Percentiles rank a stretch among this genome's conserved stretches.
These are phyloP conservation scores for Helobdella robusta DNA, from an alignment of 2,888 invertebrate species.

Conservation along the genomic window DNA sequence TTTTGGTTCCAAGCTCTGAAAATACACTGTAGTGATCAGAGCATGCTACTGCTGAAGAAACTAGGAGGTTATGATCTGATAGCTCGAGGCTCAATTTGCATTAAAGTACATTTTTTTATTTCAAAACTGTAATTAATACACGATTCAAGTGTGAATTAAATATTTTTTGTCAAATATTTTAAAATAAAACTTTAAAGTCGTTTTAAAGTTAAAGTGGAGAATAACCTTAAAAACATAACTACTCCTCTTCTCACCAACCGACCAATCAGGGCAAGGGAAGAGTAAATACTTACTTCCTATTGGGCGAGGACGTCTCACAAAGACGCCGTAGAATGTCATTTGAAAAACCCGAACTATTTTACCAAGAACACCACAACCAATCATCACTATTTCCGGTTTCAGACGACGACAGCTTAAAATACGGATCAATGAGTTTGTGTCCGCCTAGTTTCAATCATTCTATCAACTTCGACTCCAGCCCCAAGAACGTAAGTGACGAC, in stretches of 20 bases:
- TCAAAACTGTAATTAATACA: not conserved
- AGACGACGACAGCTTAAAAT: constrained; percentile 7
- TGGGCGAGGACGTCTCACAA: constrained; percentile 39
- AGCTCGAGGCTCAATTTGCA: constrained; percentile 48
- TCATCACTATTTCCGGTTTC: constrained; percentile 10
- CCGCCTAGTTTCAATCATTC: no score
- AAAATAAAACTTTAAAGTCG: not conserved
- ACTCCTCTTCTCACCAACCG: no score
- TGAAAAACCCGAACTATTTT: constrained; percentile 28
- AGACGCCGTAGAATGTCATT: constrained; percentile 30
- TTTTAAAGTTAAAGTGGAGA: no score
- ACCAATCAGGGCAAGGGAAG: constrained; percentile 49
- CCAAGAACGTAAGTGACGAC: no score
- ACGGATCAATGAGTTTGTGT: no score
- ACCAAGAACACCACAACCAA: not conserved
- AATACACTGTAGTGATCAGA: constrained; percentile 48
- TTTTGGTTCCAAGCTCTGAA: constrained; percentile 42
- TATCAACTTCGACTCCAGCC: no score
- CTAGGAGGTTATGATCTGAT: constrained; percentile 49
- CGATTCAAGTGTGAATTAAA: no score
- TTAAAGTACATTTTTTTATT: constrained; percentile 44
- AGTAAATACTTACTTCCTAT: constrained; percentile 49
- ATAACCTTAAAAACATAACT: not conserved
- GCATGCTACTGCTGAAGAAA: constrained; percentile 45
- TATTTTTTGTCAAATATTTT: no score